Evolutionary conservation across 2,888 invertebrate genomes (phyloP).

Genomic region (Ophion slaviceki): DNA sequence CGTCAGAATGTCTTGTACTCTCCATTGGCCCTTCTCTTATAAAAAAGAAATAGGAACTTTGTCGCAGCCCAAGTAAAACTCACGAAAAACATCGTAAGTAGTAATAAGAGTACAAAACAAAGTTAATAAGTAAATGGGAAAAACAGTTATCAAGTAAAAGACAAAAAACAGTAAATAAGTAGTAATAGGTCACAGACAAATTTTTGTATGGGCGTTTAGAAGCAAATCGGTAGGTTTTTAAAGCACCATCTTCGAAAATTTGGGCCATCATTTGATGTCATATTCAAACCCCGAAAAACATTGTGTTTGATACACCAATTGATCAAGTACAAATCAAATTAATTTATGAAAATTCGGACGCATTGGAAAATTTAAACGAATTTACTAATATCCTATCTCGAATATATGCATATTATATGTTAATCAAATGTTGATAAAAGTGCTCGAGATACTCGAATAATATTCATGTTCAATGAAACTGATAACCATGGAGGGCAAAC

Average conservation of each 20-base stretch:
- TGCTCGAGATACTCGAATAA: no score
- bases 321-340: no score
- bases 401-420: no score
- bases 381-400: no score
- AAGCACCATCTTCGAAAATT: background rate
- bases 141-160: no score
- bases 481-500: no score
- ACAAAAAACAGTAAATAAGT: no score
- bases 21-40: background rate
- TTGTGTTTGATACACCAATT: background rate
- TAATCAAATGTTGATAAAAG: no score
- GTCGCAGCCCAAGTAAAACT: background rate
- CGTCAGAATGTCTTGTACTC: background rate
- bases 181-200: background rate
- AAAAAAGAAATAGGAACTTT: background rate
- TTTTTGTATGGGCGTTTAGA: background rate
- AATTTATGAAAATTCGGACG: no score
- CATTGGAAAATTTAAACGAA: no score
- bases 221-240: background rate
- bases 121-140: no score
- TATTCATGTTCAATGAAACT: no score
- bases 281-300: background rate
- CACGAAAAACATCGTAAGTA: background rate
- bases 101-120: background rate
- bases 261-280: background rate